Conservation (phyloP, 2,113 vertebrate species). For the Tetrao urogallus region DNA sequence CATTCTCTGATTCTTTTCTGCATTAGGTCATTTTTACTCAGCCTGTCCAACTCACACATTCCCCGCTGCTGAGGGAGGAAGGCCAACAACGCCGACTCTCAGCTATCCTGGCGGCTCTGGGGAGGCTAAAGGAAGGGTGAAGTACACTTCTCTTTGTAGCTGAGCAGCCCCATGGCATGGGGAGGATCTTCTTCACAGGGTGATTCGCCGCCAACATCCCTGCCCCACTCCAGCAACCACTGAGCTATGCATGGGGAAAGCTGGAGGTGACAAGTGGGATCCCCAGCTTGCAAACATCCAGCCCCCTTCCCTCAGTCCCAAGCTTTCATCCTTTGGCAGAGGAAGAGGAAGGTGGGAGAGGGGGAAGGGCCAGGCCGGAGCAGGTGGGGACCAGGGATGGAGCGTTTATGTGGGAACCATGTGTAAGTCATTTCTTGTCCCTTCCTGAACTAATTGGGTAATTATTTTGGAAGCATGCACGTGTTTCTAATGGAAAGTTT, state of each 20-base stretch:
- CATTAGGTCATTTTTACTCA: constrained; percentile 51
- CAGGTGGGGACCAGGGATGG: neutral
- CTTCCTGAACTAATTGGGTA: constrained; percentile 62
- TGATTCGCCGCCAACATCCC: neutral
- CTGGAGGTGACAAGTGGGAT: fast-evolving
- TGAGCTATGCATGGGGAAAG: neutral
- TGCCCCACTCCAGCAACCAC: fast-evolving
- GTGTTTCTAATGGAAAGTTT: constrained; percentile 55
- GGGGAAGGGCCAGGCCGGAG: neutral
- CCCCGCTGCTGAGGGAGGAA: neutral
- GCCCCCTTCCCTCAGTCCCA: neutral
- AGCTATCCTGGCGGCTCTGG: neutral
- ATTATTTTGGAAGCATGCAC: constrained; percentile 9
- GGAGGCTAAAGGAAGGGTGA: neutral
- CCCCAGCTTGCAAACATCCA: neutral
- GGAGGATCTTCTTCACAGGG: neutral
- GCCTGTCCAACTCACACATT: constrained; percentile 21
- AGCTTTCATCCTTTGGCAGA: neutral
- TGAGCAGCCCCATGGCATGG: neutral
- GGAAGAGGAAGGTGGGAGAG: neutral
- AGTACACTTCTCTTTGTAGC: neutral
- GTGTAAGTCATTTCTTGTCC: constrained; percentile 29
- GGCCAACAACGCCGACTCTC: fast-evolving
- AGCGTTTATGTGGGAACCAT: constrained; percentile 11
- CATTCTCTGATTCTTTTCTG: constrained; percentile 9